These are phyloP conservation scores for Acestrorhynchus altus DNA, from an alignment of 2,797 vertebrate species.

Conservation along the genomic window DNA sequence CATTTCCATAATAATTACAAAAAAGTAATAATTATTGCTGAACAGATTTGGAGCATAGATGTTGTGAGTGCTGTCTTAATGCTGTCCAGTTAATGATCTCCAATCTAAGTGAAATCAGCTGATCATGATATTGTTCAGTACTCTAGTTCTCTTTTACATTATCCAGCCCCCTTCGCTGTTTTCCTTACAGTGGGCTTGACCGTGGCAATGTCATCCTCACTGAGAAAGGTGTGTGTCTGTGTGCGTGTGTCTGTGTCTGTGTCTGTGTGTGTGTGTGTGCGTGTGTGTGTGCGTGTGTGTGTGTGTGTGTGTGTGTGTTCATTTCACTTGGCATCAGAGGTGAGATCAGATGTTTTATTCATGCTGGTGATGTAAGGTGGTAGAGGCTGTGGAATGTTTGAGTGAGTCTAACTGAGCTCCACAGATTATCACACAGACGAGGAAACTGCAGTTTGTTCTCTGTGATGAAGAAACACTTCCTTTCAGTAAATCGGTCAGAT, in stretches of 20 bases:
- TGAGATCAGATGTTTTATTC: constrained; percentile 69
- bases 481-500: too few relatives aligned
- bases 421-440: neutral
- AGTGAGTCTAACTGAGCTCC: constrained; percentile 56
- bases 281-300: constrained; percentile 10
- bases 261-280: neutral
- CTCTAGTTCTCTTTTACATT: constrained; percentile 1
- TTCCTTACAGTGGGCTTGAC: constrained; percentile 14
- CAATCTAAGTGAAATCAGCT: constrained; percentile 35
- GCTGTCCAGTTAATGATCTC: constrained; percentile 10
- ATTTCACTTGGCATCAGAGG: constrained; percentile 23
- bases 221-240: constrained; percentile 15
- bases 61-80: too few relatives aligned
- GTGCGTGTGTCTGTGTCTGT: neutral
- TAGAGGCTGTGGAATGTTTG: constrained; percentile 66
- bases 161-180: neutral
- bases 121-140: constrained; percentile 22
- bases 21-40: too few relatives aligned
- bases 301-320: neutral
- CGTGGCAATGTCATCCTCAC: constrained; percentile 27
- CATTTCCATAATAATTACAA: too few relatives aligned
- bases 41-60: too few relatives aligned
- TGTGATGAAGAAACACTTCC: too few relatives aligned
- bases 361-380: constrained; percentile 69
- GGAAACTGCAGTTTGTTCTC: neutral